Evolutionary conservation across 2,888 invertebrate genomes (phyloP).

Genomic region (Dermolepida albohirtum): DNA sequence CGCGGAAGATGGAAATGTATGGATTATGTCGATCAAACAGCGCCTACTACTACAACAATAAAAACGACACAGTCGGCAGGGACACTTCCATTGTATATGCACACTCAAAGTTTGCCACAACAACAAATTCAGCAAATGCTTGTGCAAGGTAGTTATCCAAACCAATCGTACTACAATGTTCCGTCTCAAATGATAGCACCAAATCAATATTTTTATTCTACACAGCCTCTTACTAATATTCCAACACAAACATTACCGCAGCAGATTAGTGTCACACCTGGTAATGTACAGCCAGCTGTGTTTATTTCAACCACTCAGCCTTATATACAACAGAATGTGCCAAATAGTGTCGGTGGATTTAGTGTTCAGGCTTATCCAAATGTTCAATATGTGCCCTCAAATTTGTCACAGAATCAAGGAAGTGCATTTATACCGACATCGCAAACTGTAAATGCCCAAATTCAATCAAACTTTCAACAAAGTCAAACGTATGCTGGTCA

Average conservation of each 20-base stretch:
- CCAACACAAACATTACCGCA: conserved; percentile 60
- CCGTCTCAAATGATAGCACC: conserved; percentile 61
- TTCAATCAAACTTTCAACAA: conserved; percentile 58
- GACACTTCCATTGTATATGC: conserved; percentile 56
- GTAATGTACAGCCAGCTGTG: conserved; percentile 56
- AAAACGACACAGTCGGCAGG: conserved; percentile 57
- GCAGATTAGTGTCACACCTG: conserved; percentile 55
- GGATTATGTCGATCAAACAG: conserved; percentile 79
- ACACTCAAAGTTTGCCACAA: conserved; percentile 66
- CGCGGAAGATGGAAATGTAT: conserved; percentile 82
- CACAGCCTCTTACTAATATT: conserved; percentile 57
- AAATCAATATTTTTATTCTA: conserved; percentile 63
- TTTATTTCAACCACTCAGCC: conserved; percentile 58
- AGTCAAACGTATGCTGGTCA: conserved; percentile 62
- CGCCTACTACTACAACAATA: conserved; percentile 52
- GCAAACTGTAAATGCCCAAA: conserved; percentile 55
- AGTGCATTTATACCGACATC: conserved; percentile 63
- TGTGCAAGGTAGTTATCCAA: conserved; percentile 56
- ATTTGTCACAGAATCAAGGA: conserved; percentile 60
- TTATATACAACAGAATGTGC: conserved; percentile 58
- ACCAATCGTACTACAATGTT: conserved; percentile 54
- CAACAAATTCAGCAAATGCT: conserved; percentile 65
- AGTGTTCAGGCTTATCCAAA: conserved; percentile 52
- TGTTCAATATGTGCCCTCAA: conserved; percentile 62
- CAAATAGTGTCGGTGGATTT: conserved; percentile 57